These are phyloP conservation scores for Tipula lateralis DNA, from an alignment of 2,888 invertebrate genomes.

Conservation along the genomic window DNA sequence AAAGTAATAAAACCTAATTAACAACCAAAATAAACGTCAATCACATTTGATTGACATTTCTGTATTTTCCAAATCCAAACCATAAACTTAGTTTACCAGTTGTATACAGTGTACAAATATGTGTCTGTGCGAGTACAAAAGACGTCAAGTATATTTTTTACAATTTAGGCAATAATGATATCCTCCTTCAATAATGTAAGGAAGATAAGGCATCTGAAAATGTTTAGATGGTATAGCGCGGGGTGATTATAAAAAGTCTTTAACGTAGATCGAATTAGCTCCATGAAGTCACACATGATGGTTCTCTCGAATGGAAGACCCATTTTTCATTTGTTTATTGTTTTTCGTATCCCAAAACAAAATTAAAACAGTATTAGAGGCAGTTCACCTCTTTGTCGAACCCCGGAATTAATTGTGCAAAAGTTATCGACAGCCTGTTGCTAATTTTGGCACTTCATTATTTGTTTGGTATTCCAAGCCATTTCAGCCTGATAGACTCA, in stretches of 20 bases:
- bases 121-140: neutral
- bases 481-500: too few relatives aligned
- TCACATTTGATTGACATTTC: neutral
- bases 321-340: too few relatives aligned
- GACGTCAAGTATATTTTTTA: constrained; percentile 8
- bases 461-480: too few relatives aligned
- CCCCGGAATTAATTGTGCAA: too few relatives aligned
- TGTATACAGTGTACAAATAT: neutral
- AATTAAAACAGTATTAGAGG: too few relatives aligned
- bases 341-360: too few relatives aligned
- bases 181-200: neutral
- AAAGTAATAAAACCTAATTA: neutral
- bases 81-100: neutral
- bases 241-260: neutral
- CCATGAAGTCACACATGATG: too few relatives aligned
- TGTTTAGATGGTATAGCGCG: neutral
- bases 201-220: neutral
- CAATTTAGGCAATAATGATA: neutral
- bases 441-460: too few relatives aligned
- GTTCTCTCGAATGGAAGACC: too few relatives aligned
- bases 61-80: neutral
- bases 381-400: too few relatives aligned
- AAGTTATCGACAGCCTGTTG: too few relatives aligned
- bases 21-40: constrained; percentile 11
- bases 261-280: too few relatives aligned